Percentiles rank a stretch among this genome's conserved stretches.
Conservation (phyloP, 2,113 vertebrate genomes). For the Natator depressus region DNA sequence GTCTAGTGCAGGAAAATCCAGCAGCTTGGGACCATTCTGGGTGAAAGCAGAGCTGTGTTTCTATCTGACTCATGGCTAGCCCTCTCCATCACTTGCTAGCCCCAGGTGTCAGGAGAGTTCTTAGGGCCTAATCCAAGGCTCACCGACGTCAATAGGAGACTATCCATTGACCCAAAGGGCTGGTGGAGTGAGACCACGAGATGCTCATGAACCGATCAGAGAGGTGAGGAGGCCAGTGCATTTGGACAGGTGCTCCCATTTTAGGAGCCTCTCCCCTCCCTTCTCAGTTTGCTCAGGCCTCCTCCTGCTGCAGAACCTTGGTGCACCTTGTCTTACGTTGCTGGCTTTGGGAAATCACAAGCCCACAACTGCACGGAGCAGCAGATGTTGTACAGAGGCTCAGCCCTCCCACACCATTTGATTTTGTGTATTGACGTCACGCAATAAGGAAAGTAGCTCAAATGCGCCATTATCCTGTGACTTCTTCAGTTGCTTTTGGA, state of each 20-base stretch:
- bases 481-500: fast-evolving
- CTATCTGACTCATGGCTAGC: background rate
- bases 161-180: background rate
- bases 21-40: background rate
- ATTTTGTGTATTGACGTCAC: background rate
- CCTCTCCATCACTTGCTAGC: background rate
- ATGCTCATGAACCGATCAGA: background rate
- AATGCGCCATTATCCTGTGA: fast-evolving
- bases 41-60: background rate
- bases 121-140: background rate
- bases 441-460: background rate
- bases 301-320: fast-evolving
- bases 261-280: background rate
- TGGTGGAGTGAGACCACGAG: background rate
- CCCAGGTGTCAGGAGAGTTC: background rate
- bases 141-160: background rate
- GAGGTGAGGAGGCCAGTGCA: background rate
- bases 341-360: background rate
- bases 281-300: background rate
- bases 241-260: background rate
- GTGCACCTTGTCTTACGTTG: background rate
- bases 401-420: fast-evolving
- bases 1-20: background rate
- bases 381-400: background rate
- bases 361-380: background rate